A percentile compares a stretch with the other conserved stretches of the same genome.
These are phyloP conservation scores for Paralichthys olivaceus DNA, from an alignment of 2,113 vertebrate genomes.

Conservation along the genomic window DNA sequence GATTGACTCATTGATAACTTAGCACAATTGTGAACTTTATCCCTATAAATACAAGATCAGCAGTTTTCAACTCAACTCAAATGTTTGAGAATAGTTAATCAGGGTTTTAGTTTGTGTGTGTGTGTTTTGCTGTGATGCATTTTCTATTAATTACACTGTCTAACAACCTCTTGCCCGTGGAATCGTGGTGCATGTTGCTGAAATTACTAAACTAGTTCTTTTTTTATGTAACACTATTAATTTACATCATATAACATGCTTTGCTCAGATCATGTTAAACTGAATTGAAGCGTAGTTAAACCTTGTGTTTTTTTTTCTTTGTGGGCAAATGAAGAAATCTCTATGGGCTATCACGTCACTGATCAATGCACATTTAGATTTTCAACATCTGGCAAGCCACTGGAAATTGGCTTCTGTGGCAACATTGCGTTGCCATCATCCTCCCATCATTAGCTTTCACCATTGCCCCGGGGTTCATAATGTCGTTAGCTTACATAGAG, in stretches of 20 bases:
- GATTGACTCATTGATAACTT: no score
- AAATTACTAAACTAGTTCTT: conserved; percentile 92
- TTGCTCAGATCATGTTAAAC: conserved; percentile 79
- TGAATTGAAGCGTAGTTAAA: conserved; percentile 38
- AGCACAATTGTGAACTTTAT: no score
- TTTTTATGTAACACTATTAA: conserved; percentile 91
- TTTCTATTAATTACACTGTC: background rate
- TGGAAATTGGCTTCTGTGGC: conserved; percentile 92
- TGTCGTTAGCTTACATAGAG: conserved; percentile 80
- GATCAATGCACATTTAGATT: conserved; percentile 96
- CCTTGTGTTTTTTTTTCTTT: conserved; percentile 9
- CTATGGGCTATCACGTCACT: conserved; percentile 87
- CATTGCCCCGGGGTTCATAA: conserved; percentile 89
- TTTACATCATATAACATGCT: conserved; percentile 94
- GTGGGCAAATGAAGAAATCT: conserved; percentile 51
- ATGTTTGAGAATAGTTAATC: no score
- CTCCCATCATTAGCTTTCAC: conserved; percentile 96
- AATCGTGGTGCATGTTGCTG: conserved; percentile 92
- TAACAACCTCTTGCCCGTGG: conserved; percentile 81
- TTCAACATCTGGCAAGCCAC: conserved; percentile 98
- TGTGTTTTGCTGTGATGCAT: background rate
- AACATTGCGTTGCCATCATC: conserved; percentile 89
- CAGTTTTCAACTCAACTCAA: no score
- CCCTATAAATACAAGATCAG: no score
- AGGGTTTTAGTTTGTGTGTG: background rate